Evolutionary conservation across 92 coral and sea anemone species (phyloP), one percentile per base, ranked within the genome.

Genomic region (Umimayanthus chanpuru): DNA sequence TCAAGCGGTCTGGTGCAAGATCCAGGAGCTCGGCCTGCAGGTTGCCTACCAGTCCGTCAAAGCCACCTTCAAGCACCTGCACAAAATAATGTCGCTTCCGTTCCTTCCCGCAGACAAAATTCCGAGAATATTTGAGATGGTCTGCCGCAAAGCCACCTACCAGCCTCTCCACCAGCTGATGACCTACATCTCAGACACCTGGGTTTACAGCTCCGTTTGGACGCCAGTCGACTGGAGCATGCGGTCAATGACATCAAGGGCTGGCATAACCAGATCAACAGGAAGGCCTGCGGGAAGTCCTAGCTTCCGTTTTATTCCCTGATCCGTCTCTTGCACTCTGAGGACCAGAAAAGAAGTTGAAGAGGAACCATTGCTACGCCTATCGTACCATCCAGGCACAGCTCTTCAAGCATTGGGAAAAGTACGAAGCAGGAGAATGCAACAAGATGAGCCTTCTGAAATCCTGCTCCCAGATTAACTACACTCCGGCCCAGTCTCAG

Each of bases 161-260:
- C 61, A 78, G 28, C 86, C 72, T 5, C 44, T 55, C 2, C 71
- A 81, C 32, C 49, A 55, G 30, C 29, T 56, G 12, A 26, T 81
- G 73, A 30, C 9, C 0, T 81, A 81, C 41, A 56, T 81, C 56
- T 11, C 73, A 14, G 1, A 81, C 76, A 81, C 26, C 41, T 56
- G 86, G 86, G 74, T 81, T 11, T 66, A 81, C 10, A 41, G 85
- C 39, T 28, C 70, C 16, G 23, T 81, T 25, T 49, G 85, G 85
- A 20, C 85, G n/a, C 73, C 71, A 81, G 30, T 2, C 41, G 50
- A 38, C 73, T 81, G 85, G 80, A 76, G 80, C 28, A 15, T 38
- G 4, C 81, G n/a, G n/a, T n/a, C n/a, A n/a, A n/a, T n/a, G n/a
- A n/a, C n/a, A n/a, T n/a, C n/a, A n/a, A n/a, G n/a, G n/a, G n/a